Percentiles rank a stretch among this genome's conserved stretches.
These are phyloP conservation scores for Timandra comae DNA, from an alignment of 2,888 invertebrate species.

Conservation along the genomic window DNA sequence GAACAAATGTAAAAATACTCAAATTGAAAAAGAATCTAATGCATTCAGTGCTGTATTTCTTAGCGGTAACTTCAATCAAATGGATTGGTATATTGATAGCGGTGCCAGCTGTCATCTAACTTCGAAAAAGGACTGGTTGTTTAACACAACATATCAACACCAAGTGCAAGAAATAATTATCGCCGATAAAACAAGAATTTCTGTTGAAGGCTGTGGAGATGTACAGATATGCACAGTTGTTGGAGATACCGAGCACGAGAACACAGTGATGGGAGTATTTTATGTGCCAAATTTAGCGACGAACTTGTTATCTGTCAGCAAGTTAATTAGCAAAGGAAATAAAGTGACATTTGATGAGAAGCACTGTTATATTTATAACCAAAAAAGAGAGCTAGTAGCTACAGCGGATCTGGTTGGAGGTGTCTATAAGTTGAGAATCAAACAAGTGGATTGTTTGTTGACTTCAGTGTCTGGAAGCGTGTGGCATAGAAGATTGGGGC, in stretches of 20 bases:
- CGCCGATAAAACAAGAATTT: not conserved
- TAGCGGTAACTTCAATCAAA: not conserved
- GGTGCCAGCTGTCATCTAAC: not conserved
- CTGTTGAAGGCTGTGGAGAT: not conserved
- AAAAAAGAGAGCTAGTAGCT: slow-evolving; percentile 4
- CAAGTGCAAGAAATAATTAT: not conserved
- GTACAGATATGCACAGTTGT: not conserved
- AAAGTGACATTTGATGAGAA: slow-evolving; percentile 3
- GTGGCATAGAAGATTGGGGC: slow-evolving; percentile 13
- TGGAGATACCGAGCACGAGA: not conserved
- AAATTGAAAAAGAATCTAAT: not conserved
- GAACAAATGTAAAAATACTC: not conserved
- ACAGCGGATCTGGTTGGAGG: slow-evolving; percentile 7
- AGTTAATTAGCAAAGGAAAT: slow-evolving; percentile 11
- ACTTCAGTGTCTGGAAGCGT: not conserved
- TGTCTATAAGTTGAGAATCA: slow-evolving; percentile 10
- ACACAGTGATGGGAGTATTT: not conserved
- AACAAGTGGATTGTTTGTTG: not conserved
- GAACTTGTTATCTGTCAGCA: not conserved
- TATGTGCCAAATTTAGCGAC: not conserved
- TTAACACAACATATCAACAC: not conserved
- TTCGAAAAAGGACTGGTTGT: not conserved
- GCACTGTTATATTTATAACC: slow-evolving; percentile 5
- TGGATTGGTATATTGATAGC: not conserved
- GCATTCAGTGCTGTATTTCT: not conserved